Conservation (phyloP, 2,113 vertebrate genomes). For the Microtus pennsylvanicus region DNA sequence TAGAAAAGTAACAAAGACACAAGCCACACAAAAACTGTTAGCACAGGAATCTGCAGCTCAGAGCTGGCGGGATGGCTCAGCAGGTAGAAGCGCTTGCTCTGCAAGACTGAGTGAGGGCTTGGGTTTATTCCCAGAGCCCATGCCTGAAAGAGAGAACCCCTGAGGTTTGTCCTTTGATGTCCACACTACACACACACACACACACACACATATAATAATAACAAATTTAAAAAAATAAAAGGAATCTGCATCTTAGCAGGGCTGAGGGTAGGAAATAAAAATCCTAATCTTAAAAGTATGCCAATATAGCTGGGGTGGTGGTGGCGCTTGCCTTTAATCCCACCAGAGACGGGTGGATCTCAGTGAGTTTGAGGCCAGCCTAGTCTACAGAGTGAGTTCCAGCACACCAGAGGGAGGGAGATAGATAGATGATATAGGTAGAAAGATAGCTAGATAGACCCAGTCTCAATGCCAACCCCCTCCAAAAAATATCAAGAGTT, state of each 20-base stretch:
- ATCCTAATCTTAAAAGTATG: slow-evolving; percentile 25
- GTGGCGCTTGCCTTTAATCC: neutral
- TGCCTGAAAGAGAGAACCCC: neutral
- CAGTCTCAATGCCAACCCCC: neutral
- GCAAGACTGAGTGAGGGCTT: neutral
- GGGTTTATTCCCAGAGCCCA: neutral
- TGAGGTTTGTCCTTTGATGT: neutral
- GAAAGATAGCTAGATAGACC: no score
- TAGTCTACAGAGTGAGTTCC: neutral
- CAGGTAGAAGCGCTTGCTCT: neutral
- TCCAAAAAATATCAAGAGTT: neutral
- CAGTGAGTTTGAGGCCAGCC: neutral
- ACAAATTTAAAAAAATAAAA: neutral
- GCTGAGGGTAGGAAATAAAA: neutral
- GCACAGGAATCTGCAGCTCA: neutral
- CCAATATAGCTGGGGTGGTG: neutral
- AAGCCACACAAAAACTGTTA: neutral
- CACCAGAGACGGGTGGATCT: neutral
- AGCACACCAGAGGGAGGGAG: neutral
- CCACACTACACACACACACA: no score
- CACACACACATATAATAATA: neutral
- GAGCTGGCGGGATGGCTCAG: neutral
- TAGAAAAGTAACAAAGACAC: neutral
- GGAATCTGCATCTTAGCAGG: neutral
- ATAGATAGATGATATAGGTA: no score